Evolutionary conservation across 2,888 invertebrate species (phyloP).

Genomic region (Drosophila ezoana): DNA sequence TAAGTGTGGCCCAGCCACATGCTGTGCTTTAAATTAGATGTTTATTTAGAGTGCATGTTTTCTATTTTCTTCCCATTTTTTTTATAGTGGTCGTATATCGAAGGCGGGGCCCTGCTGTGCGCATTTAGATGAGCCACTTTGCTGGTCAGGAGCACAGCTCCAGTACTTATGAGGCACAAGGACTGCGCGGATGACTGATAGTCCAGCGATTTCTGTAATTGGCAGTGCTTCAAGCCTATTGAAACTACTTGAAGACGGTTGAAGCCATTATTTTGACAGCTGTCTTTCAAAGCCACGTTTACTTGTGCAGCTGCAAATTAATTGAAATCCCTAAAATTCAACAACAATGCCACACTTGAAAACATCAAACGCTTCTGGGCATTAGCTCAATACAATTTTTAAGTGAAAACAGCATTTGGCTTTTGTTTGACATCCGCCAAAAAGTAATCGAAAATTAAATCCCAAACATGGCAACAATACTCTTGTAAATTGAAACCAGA

Average conservation of each 20-base stretch:
- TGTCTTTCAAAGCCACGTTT: slow-evolving; percentile 16
- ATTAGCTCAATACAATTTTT: slow-evolving; percentile 23
- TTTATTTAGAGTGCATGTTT: slow-evolving; percentile 1
- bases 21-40: slow-evolving; percentile 48
- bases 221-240: slow-evolving; percentile 15
- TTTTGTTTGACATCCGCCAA: not conserved
- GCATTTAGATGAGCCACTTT: slow-evolving; percentile 29
- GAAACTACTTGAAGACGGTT: slow-evolving; percentile 11
- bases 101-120: slow-evolving; percentile 23
- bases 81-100: not conserved
- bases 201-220: slow-evolving; percentile 1
- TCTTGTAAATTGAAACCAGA: slow-evolving; percentile 22
- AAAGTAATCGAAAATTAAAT: not conserved
- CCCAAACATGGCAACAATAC: slow-evolving; percentile 7
- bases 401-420: slow-evolving; percentile 26
- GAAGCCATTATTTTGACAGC: slow-evolving; percentile 11
- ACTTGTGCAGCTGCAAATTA: slow-evolving; percentile 10
- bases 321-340: slow-evolving; percentile 10
- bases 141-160: not conserved
- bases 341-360: not conserved
- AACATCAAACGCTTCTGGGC: slow-evolving; percentile 1
- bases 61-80: not conserved
- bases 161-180: slow-evolving; percentile 15
- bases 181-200: slow-evolving; percentile 3
- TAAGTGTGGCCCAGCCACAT: slow-evolving; percentile 42